These are phyloP conservation scores for Chloromyia formosa DNA, from an alignment of 2,888 invertebrate species.

Conservation along the genomic window DNA sequence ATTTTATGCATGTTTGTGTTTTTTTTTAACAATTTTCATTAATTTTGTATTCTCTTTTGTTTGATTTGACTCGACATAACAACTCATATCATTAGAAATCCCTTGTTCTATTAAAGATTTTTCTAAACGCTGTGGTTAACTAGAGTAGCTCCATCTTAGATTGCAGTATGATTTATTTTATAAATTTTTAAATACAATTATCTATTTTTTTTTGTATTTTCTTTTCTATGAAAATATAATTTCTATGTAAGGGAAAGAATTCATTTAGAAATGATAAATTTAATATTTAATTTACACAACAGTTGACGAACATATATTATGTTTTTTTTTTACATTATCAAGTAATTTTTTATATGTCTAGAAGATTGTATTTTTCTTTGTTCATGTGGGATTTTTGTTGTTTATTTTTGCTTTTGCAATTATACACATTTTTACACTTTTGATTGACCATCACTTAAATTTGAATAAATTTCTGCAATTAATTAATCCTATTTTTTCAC, in stretches of 20 bases:
- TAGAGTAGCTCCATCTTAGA: conserved; percentile 8
- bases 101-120: too few species aligned
- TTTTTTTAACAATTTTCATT: neutral
- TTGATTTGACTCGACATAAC: neutral
- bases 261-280: neutral
- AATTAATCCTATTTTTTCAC: too few species aligned
- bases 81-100: neutral
- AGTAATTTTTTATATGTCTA: too few species aligned
- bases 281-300: too few species aligned
- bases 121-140: neutral
- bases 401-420: too few species aligned
- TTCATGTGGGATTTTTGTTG: too few species aligned
- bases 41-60: neutral
- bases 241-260: neutral
- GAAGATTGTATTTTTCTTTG: neutral
- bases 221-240: conserved; percentile 1
- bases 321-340: too few species aligned
- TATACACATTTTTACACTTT: too few species aligned
- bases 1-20: too few species aligned
- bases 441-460: too few species aligned
- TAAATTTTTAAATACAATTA: neutral
- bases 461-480: too few species aligned
- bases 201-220: neutral
- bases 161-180: neutral
- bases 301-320: too few species aligned